Evolutionary conservation across 2,113 vertebrate species (phyloP), one percentile per base, ranked within the genome.

Genomic region (Argyrosomus japonicus): DNA sequence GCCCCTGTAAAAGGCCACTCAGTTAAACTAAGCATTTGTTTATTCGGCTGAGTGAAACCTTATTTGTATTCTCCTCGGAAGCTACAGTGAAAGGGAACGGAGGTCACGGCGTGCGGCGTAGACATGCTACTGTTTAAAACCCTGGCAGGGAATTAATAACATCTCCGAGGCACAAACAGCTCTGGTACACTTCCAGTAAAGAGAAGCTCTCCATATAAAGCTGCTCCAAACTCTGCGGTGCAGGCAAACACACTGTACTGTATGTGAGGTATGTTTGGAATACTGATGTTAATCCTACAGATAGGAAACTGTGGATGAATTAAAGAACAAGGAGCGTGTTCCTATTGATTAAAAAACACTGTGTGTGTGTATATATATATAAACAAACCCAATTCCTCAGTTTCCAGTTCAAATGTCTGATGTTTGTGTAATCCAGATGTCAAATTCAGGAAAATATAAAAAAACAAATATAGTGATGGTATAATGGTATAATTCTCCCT

Each of bases 1-100:
- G 83, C 57, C 53, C 67, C 77, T 78, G 76, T 90, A 87, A 95
- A 95, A 94, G 92, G 93, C 91, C 92, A 90, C 73, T 87, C 86
- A 76, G 87, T 86, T 89, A 86, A 91, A 88, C 82, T 83, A 80
- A 81, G 82, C 86, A 84, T 91, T 92, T 90, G 83, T 92, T 91
- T 91, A 88, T 91, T 78, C 23, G 67, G 61, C 82, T 68, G 73
- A 47, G 78, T 82, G 82, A 87, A 82, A 43, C 51, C 29, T 17
- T 40, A 81, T 85, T 86, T 86, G 68, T 85, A 65, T 85, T 84
- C 71, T 29, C 48, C 14, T 81, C 70, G 82, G 48, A 81, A 25
- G 79, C 51, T 75, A 60, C 67, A 36, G 63, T 47, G 60, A 57
- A 68, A 84, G 48, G 5, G 11, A 45, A 69, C 21, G 51, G 64